Conservation (phyloP, 1,140 invertebrate genomes). For the Platorchestia sp. region DNA sequence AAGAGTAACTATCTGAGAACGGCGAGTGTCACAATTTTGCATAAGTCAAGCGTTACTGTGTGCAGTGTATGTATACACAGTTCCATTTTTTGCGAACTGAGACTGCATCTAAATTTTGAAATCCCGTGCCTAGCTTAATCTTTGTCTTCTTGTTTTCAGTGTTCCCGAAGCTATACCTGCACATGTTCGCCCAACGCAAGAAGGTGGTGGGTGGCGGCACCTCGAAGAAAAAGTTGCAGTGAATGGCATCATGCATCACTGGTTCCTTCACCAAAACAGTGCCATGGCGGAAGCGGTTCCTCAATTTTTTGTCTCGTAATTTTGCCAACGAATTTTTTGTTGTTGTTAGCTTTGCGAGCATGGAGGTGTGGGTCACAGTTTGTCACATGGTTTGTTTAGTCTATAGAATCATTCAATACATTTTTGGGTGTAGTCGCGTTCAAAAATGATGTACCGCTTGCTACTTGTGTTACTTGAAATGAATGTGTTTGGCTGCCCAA, state of each 20-base stretch:
- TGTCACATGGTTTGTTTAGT: background rate
- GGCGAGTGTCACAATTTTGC: no score
- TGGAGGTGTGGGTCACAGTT: background rate
- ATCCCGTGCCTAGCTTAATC: no score
- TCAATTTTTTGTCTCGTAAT: background rate
- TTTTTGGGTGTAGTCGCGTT: no score
- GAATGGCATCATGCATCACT: background rate
- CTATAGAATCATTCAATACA: background rate
- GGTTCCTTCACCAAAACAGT: background rate
- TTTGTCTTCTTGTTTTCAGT: constrained; percentile 75
- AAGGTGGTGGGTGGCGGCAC: constrained; percentile 79
- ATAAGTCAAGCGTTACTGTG: no score
- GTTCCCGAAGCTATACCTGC: constrained; percentile 85
- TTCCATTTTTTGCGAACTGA: no score
- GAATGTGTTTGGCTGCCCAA: background rate
- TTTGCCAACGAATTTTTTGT: background rate
- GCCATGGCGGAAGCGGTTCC: background rate
- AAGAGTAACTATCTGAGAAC: no score
- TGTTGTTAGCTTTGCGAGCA: background rate
- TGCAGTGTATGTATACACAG: no score
- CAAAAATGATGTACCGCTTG: background rate
- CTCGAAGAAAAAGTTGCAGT: constrained; percentile 58
- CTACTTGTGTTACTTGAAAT: background rate
- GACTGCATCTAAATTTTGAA: no score
- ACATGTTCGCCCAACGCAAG: constrained; percentile 88